These are phyloP conservation scores for Perca flavescens DNA, from an alignment of 2,113 vertebrate genomes.

Conservation along the genomic window DNA sequence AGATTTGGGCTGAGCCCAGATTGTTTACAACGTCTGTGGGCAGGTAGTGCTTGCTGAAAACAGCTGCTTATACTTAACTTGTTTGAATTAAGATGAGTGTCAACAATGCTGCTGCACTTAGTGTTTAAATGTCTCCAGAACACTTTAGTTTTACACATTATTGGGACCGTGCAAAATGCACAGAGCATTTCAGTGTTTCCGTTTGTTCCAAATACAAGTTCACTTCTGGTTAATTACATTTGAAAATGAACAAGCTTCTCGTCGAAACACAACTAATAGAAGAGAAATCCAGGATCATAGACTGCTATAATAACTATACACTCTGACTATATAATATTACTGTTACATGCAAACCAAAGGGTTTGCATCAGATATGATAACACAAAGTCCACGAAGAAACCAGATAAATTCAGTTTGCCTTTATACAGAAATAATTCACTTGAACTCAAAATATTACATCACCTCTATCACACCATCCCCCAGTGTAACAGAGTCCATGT, in stretches of 20 bases:
- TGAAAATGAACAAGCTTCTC: background rate
- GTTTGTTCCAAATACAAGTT: background rate
- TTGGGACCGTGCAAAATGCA: background rate
- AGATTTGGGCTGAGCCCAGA: no score
- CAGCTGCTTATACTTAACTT: background rate
- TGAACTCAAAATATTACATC: conserved; percentile 26
- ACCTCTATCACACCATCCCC: conserved; percentile 5
- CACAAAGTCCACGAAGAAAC: background rate
- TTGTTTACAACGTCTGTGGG: no score
- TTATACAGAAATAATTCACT: conserved; percentile 23
- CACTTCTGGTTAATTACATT: background rate
- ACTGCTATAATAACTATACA: background rate
- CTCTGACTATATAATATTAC: background rate
- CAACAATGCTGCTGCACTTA: background rate
- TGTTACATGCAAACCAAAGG: background rate
- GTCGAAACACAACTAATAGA: background rate
- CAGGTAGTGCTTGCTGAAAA: background rate
- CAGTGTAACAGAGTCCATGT: background rate
- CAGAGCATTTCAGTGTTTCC: background rate
- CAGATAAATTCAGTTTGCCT: background rate
- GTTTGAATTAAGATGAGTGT: background rate
- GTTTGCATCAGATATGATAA: background rate
- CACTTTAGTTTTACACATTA: background rate
- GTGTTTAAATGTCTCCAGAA: background rate
- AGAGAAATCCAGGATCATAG: background rate